Evolutionary conservation across 1,140 invertebrate species (phyloP).

Genomic region (Conus ventricosus): DNA sequence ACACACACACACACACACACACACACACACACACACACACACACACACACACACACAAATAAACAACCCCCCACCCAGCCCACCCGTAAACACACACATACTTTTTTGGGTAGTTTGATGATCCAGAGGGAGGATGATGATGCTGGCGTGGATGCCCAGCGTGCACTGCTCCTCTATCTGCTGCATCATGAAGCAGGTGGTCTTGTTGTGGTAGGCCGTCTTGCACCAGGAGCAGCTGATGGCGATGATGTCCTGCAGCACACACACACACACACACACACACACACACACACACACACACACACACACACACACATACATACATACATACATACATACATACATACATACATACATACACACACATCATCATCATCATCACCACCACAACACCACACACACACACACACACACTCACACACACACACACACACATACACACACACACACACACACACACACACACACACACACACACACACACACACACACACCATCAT

Average conservation of each 20-base stretch:
- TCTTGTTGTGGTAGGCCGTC: constrained; percentile 96
- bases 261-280: not conserved
- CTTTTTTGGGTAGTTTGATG: constrained; percentile 89
- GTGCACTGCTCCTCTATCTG: constrained; percentile 94
- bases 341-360: not conserved
- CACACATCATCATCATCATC: not conserved
- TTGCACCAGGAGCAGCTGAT: constrained; percentile 99
- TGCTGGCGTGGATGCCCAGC: constrained; percentile 87
- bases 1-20: too few species aligned
- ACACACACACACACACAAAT: too few species aligned
- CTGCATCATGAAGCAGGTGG: constrained; percentile 93
- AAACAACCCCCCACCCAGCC: too few species aligned
- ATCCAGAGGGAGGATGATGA: constrained; percentile 98
- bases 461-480: too few species aligned
- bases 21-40: too few species aligned
- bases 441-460: too few species aligned
- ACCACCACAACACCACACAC: too few species aligned
- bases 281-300: constrained; percentile 5
- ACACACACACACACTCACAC: too few species aligned
- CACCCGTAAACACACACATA: constrained; percentile 33
- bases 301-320: not conserved
- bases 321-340: not conserved
- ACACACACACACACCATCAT: too few species aligned
- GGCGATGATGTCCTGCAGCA: constrained; percentile 93
- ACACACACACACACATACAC: too few species aligned